Base-by-base conservation (phyloP, 2,797 vertebrate species). In the Gymnoscopelus microlampas region DNA sequence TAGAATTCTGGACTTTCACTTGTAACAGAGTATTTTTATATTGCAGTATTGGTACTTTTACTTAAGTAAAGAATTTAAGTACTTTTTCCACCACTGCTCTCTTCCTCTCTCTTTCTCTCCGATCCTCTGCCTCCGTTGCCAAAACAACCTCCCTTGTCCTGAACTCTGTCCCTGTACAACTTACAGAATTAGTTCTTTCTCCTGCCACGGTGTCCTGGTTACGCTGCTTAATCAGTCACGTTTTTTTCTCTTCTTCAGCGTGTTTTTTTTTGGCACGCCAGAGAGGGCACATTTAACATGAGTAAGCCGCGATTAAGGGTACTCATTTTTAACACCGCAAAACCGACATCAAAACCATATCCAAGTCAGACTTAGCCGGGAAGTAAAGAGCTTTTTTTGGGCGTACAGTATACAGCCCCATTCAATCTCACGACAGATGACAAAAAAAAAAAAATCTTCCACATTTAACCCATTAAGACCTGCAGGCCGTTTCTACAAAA, bases 261-360 rank as follows among this genome's bases (percentile, higher is more conserved):
- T 64, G 23, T 62, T 13, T 63, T 72, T 77, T n/a, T 19, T 19
- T 19, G 75, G 78, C 68, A 3, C 71, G 83, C 78, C 80, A 87
- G 53, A 71, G 62, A 86, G 76, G 81, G 67, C 77, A 63, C 75
- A 60, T 84, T 83, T 81, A 81, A 84, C 87, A 83, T 79, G 69
- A 82, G 83, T 86, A 89, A 92, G 82, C 87, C 77, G 72, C 19
- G 80, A 88, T 89, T 90, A 91, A 84, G 81, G 72, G 50, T 59
- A 23, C 73, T 81, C 50, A 59, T 79, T 86, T 87, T 77, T 80
- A 81, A 85, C 75, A 76, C 80, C 70, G 71, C 78, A 73, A 78
- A 80, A 70, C 39, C 69, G 70, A 85, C 83, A 85, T 84, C 66
- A 76, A 85, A 85, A 88, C 76, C 48, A 80, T 64, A 82, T 83